A percentile compares a stretch with the other conserved stretches of the same genome.
These are phyloP conservation scores for Drosophila kambysellisi DNA, from an alignment of 2,888 invertebrate species.

Conservation along the genomic window DNA sequence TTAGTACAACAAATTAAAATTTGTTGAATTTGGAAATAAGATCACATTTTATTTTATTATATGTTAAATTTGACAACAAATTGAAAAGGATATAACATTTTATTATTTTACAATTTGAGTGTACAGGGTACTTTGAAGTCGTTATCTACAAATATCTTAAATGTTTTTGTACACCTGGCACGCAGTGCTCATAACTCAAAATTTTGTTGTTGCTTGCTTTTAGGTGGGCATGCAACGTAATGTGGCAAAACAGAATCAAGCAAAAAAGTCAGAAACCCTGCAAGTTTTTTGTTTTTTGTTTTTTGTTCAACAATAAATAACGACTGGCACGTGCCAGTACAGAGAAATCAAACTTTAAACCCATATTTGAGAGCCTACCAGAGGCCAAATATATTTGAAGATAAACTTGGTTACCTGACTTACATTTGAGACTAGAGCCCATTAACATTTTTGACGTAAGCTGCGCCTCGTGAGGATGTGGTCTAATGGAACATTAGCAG, in stretches of 20 bases:
- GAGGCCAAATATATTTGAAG: background rate
- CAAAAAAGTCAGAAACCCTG: constrained; percentile 53
- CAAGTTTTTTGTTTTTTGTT: constrained; percentile 41
- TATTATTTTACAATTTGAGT: background rate
- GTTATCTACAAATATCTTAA: no score
- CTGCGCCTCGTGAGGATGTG: background rate
- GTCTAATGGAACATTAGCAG: background rate
- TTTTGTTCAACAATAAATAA: constrained; percentile 79
- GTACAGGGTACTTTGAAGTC: constrained; percentile 21
- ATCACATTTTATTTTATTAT: background rate
- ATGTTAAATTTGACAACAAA: background rate
- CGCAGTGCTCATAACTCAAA: constrained; percentile 77
- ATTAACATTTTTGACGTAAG: background rate
- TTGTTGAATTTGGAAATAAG: background rate
- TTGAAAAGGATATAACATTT: background rate
- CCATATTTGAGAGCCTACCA: constrained; percentile 1
- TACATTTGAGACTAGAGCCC: background rate
- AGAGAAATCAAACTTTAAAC: constrained; percentile 25
- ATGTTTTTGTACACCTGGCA: constrained; percentile 73
- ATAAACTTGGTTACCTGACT: background rate
- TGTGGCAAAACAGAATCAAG: constrained; percentile 75
- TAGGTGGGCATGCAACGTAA: constrained; percentile 50
- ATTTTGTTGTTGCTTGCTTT: constrained; percentile 38
- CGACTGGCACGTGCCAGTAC: constrained; percentile 74
- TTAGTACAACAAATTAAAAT: rapidly evolving